These are phyloP conservation scores for Bubo bubo DNA, from an alignment of 2,113 vertebrate genomes.

Conservation along the genomic window DNA sequence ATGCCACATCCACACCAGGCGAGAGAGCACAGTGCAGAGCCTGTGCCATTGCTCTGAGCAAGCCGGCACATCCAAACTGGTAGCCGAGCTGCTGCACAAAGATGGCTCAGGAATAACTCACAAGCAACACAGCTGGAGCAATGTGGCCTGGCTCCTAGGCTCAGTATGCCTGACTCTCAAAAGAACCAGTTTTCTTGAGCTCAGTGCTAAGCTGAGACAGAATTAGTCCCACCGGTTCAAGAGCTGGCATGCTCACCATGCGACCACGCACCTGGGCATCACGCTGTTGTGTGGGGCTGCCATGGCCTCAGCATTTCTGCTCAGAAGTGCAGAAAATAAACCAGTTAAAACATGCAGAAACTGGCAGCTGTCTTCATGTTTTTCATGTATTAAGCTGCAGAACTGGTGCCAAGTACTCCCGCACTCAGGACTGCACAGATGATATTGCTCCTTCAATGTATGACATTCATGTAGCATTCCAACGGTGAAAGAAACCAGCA, in stretches of 20 bases:
- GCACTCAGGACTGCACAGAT: background rate
- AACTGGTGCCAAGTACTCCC: background rate
- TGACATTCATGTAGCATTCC: background rate
- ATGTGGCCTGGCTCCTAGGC: background rate
- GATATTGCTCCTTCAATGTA: background rate
- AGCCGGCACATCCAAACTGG: background rate
- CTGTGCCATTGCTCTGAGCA: background rate
- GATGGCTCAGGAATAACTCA: background rate
- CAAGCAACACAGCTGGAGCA: background rate
- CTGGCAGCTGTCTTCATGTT: background rate
- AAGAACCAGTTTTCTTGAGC: background rate
- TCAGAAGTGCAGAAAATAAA: background rate
- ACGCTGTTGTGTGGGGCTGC: background rate
- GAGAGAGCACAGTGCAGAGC: background rate
- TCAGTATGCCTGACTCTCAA: background rate
- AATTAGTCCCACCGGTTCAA: background rate
- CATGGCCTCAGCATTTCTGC: background rate
- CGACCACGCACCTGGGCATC: background rate
- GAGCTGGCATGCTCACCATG: background rate
- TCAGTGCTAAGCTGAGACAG: background rate
- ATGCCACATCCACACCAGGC: background rate
- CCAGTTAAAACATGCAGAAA: background rate
- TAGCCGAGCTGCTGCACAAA: accelerated
- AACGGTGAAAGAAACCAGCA: background rate
- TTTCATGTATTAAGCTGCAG: background rate